These are phyloP conservation scores for Calameuta filiformis DNA, from an alignment of 2,888 invertebrate genomes.

Conservation along the genomic window DNA sequence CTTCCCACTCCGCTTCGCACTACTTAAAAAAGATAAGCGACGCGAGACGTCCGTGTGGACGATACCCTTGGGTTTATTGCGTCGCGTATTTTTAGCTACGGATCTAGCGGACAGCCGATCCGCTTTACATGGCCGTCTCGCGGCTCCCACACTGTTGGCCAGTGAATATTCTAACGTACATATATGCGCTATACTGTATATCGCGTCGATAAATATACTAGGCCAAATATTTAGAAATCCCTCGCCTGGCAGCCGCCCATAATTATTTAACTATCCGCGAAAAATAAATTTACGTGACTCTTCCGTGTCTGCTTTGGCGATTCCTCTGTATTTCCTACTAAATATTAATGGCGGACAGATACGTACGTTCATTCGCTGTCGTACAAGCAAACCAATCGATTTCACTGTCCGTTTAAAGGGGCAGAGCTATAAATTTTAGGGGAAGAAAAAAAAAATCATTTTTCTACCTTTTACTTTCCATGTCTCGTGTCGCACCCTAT, in stretches of 20 bases:
- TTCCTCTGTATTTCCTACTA: background rate
- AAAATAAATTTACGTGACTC: slow-evolving; percentile 12
- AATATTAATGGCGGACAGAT: background rate
- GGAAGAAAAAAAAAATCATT: too few relatives aligned
- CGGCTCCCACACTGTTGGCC: background rate
- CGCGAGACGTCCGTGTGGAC: slow-evolving; percentile 33
- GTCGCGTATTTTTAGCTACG: slow-evolving; percentile 45
- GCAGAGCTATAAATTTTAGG: background rate
- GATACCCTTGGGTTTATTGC: slow-evolving; percentile 51
- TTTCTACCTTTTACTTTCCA: background rate
- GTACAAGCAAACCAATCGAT: background rate
- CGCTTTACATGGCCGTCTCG: slow-evolving; percentile 15
- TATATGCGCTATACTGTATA: slow-evolving; percentile 4
- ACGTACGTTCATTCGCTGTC: background rate
- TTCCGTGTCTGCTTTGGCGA: background rate
- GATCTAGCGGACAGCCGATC: slow-evolving; percentile 41
- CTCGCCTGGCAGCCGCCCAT: slow-evolving; percentile 24
- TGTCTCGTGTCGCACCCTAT: too few relatives aligned
- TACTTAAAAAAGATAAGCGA: slow-evolving; percentile 22
- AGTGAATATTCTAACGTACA: background rate
- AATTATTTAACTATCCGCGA: slow-evolving; percentile 14
- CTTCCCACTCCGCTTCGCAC: background rate
- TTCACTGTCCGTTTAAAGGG: background rate
- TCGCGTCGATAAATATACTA: slow-evolving; percentile 42
- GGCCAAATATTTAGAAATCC: slow-evolving; percentile 45